Evolutionary conservation across 1,140 invertebrate genomes (phyloP), one percentile per base, ranked within the genome.

Genomic region (Arctopsyche grandis): DNA sequence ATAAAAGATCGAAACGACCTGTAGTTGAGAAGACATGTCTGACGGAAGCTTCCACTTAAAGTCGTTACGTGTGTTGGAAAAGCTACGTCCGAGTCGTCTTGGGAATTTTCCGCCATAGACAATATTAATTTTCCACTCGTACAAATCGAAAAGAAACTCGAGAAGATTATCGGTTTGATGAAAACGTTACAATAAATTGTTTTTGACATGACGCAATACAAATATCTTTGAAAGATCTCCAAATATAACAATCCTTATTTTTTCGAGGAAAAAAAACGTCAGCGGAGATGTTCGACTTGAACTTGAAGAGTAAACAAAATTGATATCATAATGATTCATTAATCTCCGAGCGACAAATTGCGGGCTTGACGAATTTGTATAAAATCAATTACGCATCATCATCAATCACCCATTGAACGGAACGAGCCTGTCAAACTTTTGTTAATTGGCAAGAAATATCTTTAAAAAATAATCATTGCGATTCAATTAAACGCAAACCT

Each of bases 361-460:
- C 9, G 24, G 26, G 21, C 24, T 66, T 66, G 63, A 26, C 21
- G 19, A 66, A 66, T 26, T 66, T 66, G 63, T 66, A 14, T 66
- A 66, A 66, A 66, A 66, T 66, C 24, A 66, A 66, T 66, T 66
- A 66, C 26, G 63, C 24, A 66, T 66, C 24, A 66, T 66, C 63
- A 26, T 66, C 26, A 66, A 66, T 66, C 63, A 66, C 26, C 26
- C 63, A 66, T 66, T 66, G 63, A 66, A 66, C 12, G 63, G 24
- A 24, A 26, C 63, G 22, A 24, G 22, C 4, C 63, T 16, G 21
- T 22, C 24, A 26, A 66, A 66, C 63, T 66, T 66, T 52, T 46
- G 44, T n/a, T 38, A 38, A 38, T 38, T 38, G 29, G 29, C 7
- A 7, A 7, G 3, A 7, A 38, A 38, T 38, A 38, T 38, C 7